Base-by-base conservation (phyloP, 2,888 invertebrate genomes). In the Julus scandinavius region DNA sequence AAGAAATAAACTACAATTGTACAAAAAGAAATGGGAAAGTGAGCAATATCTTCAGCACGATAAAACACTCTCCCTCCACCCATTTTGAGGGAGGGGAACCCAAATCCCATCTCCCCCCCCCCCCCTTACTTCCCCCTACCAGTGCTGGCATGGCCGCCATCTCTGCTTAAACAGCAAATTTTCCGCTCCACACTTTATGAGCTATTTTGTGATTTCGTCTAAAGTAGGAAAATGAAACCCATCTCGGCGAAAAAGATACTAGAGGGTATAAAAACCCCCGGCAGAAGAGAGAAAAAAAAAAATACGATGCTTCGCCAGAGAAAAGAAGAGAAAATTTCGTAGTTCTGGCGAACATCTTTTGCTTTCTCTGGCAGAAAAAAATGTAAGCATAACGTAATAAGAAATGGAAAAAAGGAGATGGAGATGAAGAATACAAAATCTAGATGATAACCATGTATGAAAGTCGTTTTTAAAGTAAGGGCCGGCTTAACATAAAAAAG, bases 21-120 rank as follows among this genome's bases (percentile, higher is more conserved):
- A 72, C 72, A 72, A 72, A 72, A 72, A 72, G 72, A 72, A 72
- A 72, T 72, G 72, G 72, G 72, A 72, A 72, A 72, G 72, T 72
- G 72, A 72, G 72, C 72, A 72, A 72, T 72, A 72, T 72, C 72
- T 72, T 72, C 72, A 72, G 72, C 72, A 72, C 72, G 72, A 72
- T 72, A 72, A 72, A 72, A 72, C 72, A 72, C 72, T 72, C 72
- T 5, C 72, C 29, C 72, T 9, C n/a, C n/a, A n/a, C n/a, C n/a
- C n/a, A n/a, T n/a, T n/a, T n/a, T n/a, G n/a, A n/a, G n/a, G n/a
- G n/a, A n/a, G n/a, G n/a, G n/a, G n/a, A n/a, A n/a, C n/a, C n/a
- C n/a, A n/a, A n/a, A n/a, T n/a, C 72, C 29, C 6, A 20, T 29
- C 72, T 20, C 9, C n/a, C 20, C 20, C 29, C 72, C 72, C 54